A percentile compares a stretch with the other conserved stretches of the same genome.
These are phyloP conservation scores for Diadophis punctatus DNA, from an alignment of 2,113 vertebrate species.

Conservation along the genomic window DNA sequence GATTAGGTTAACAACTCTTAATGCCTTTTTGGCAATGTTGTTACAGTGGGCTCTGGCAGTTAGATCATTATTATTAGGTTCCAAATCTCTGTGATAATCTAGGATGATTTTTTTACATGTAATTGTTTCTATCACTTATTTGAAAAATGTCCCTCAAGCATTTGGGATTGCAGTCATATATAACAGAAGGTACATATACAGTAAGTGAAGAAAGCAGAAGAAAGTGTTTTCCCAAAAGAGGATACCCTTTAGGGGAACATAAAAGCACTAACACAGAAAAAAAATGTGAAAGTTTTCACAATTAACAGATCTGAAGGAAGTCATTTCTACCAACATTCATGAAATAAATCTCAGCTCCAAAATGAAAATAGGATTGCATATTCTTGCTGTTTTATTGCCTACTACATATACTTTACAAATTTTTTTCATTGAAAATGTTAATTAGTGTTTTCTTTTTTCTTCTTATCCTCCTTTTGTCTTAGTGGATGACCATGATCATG, in stretches of 20 bases:
- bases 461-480: constrained; percentile 13
- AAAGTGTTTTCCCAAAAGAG: neutral
- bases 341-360: neutral
- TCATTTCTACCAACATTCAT: neutral
- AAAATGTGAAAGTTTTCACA: neutral
- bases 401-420: neutral
- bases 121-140: neutral
- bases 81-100: neutral
- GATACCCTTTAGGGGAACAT: neutral
- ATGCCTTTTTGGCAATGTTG: too few relatives aligned
- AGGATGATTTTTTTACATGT: neutral
- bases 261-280: neutral
- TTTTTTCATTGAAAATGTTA: constrained; percentile 1
- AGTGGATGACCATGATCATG: constrained; percentile 65
- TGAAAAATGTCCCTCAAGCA: neutral
- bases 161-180: neutral
- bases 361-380: neutral
- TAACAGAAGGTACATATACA: neutral
- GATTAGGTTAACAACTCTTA: too few relatives aligned
- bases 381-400: neutral
- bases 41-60: too few relatives aligned
- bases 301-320: neutral
- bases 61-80: neutral
- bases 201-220: neutral
- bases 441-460: constrained; percentile 1